Conservation (phyloP, 2,888 invertebrate species). For the Apamea sordens region DNA sequence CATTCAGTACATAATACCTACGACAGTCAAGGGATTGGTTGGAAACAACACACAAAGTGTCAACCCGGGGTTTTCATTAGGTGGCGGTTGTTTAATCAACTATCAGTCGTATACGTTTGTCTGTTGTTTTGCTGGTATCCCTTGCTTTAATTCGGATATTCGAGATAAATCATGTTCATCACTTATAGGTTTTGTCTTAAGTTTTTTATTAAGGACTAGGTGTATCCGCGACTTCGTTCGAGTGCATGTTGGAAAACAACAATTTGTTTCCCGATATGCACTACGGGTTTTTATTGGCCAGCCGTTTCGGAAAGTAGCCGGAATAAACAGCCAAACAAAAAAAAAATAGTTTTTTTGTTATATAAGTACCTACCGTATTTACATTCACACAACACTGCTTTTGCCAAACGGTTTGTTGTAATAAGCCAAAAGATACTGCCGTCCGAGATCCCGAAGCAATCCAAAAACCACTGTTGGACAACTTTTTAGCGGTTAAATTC, state of each 20-base stretch:
- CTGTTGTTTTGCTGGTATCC: background rate
- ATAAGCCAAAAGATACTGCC: background rate
- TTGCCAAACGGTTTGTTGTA: background rate
- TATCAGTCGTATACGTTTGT: background rate
- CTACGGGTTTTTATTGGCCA: too few relatives aligned
- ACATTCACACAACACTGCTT: too few relatives aligned
- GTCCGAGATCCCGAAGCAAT: background rate
- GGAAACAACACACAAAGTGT: constrained; percentile 11
- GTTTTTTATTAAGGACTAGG: background rate
- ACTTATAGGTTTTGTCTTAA: background rate
- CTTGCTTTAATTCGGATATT: background rate
- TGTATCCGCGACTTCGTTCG: too few relatives aligned
- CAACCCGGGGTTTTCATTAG: constrained; percentile 19
- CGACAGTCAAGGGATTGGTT: background rate
- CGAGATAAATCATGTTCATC: too few relatives aligned
- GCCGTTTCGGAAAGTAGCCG: too few relatives aligned
- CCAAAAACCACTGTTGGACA: background rate
- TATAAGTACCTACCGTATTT: too few relatives aligned
- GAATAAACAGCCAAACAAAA: too few relatives aligned
- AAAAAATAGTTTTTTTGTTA: too few relatives aligned
- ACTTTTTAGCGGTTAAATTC: background rate
- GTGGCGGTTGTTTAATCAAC: constrained; percentile 19
- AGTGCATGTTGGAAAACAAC: too few relatives aligned
- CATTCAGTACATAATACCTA: constrained; percentile 1
- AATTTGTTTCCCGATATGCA: too few relatives aligned